Percentiles rank a stretch among this genome's conserved stretches.
phyloP scores from a whole-genome alignment of 2,888 invertebrate genomes.

The Dicycla oo region DNA sequence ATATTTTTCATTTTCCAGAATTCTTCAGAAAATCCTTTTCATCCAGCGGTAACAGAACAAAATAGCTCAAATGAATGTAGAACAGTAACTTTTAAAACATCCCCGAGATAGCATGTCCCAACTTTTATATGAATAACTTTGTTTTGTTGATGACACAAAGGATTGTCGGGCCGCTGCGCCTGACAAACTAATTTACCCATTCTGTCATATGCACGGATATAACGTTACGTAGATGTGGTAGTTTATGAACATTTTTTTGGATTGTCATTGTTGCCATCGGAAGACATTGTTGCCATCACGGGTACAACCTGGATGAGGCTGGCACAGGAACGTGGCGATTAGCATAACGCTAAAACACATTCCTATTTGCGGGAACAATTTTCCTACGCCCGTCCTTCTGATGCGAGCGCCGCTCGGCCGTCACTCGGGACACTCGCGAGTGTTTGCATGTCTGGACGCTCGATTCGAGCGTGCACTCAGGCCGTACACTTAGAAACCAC shows the following conservation, averaged over 20 bases:
- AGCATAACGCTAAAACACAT: too few species aligned
- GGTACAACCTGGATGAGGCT: too few species aligned
- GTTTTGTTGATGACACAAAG: constrained; percentile 72
- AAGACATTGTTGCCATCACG: too few species aligned
- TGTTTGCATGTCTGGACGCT: too few species aligned
- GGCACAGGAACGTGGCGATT: too few species aligned
- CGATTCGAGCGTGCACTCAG: too few species aligned
- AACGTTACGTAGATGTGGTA: constrained; percentile 29
- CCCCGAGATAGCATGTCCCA: constrained; percentile 60
- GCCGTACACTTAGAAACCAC: too few species aligned
- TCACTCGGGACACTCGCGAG: too few species aligned
- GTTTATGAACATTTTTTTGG: neutral
- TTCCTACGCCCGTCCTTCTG: too few species aligned
- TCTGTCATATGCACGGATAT: constrained; percentile 48
- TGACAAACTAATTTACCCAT: constrained; percentile 68
- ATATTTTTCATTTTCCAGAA: constrained; percentile 45
- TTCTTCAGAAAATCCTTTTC: constrained; percentile 50
- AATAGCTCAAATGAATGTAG: constrained; percentile 62
- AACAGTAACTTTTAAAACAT: constrained; percentile 64
- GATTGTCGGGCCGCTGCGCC: constrained; percentile 64
- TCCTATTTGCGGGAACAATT: too few species aligned
- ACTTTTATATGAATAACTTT: constrained; percentile 68
- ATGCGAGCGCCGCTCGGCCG: too few species aligned
- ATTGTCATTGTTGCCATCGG: too few species aligned
- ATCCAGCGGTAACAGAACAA: constrained; percentile 39